Conservation (phyloP, 2,888 invertebrate species). For the Nudaria mundana region DNA sequence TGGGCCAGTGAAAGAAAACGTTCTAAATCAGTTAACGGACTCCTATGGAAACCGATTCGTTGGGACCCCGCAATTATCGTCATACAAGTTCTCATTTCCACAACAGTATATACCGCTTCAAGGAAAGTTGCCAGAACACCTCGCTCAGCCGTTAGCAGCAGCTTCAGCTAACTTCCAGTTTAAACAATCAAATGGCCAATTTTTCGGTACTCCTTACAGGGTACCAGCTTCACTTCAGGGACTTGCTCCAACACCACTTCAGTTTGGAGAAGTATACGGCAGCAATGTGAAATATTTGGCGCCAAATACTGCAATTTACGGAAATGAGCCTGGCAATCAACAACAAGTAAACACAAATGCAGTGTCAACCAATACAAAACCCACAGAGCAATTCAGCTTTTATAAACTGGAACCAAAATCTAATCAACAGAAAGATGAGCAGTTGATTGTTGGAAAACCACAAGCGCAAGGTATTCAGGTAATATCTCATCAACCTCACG, state of each 20-base stretch:
- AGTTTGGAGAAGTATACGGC: conserved; percentile 48
- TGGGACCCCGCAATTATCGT: conserved; percentile 50
- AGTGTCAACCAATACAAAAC: conserved; percentile 42
- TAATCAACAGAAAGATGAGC: conserved; percentile 15
- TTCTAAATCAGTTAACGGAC: conserved; percentile 54
- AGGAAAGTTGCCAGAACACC: conserved; percentile 59
- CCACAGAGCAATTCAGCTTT: conserved; percentile 37
- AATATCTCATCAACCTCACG: conserved; percentile 17
- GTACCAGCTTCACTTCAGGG: conserved; percentile 44
- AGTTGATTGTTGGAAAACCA: conserved; percentile 13
- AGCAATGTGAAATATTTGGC: conserved; percentile 45
- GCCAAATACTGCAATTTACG: conserved; percentile 25
- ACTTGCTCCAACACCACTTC: conserved; percentile 37
- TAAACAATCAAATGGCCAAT: conserved; percentile 39
- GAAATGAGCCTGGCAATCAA: conserved; percentile 38
- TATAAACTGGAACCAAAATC: conserved; percentile 38
- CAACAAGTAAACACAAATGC: conserved; percentile 51
- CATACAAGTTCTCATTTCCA: conserved; percentile 58
- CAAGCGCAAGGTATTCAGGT: conserved; percentile 41
- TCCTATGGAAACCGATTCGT: conserved; percentile 70
- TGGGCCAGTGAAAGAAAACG: conserved; percentile 54
- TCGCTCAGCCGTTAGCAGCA: conserved; percentile 61
- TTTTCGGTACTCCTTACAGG: conserved; percentile 52
- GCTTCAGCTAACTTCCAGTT: conserved; percentile 50
- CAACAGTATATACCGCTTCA: conserved; percentile 68